A percentile compares a stretch with the other conserved stretches of the same genome.
Conservation (phyloP, 2,888 invertebrate genomes). For the Gryllus longicercus region DNA sequence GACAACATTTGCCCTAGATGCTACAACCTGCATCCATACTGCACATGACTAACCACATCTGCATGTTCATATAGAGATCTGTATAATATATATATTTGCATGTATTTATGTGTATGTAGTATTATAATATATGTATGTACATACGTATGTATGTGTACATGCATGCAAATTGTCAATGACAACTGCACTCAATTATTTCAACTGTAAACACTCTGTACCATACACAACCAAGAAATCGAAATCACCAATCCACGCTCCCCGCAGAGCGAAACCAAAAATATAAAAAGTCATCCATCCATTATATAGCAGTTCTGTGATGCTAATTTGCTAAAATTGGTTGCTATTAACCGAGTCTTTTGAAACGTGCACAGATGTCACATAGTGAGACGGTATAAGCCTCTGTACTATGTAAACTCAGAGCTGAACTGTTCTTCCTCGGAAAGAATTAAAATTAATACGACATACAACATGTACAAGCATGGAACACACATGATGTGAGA, state of each 20-base stretch:
- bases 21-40: neutral
- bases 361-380: neutral
- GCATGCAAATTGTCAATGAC: neutral
- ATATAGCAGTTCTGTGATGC: neutral
- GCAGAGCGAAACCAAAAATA: neutral
- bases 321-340: slow-evolving; percentile 6
- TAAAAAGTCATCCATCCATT: neutral
- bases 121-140: too few relatives aligned
- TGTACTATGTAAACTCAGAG: neutral
- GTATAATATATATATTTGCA: neutral
- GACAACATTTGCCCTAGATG: neutral
- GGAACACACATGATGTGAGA: slow-evolving; percentile 12
- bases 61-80: slow-evolving; percentile 8
- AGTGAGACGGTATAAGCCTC: neutral
- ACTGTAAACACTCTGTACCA: neutral
- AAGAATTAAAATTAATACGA: neutral
- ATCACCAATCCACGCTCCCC: neutral
- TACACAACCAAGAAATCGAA: slow-evolving; percentile 4
- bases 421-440: neutral
- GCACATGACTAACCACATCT: neutral
- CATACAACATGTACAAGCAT: slow-evolving; percentile 1
- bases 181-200: slow-evolving; percentile 17
- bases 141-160: slow-evolving; percentile 11
- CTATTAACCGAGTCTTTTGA: neutral
- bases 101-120: too few relatives aligned